A percentile compares a stretch with the other conserved stretches of the same genome.
Conservation (phyloP, 92 coral and sea anemone genomes). For the Epizoanthus illoricatus region DNA sequence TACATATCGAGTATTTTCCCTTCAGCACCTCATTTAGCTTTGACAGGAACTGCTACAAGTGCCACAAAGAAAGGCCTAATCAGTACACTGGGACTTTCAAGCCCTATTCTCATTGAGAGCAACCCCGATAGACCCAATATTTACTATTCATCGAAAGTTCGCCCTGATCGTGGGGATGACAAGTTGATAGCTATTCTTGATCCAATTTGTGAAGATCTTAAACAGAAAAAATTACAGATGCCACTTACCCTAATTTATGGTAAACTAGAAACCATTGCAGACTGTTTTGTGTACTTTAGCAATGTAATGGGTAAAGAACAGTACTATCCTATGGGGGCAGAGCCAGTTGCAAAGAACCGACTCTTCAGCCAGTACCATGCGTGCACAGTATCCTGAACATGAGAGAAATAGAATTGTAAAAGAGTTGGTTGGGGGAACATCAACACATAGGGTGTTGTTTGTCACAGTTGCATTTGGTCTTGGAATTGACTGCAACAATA, state of each 20-base stretch:
- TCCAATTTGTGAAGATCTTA: slow-evolving; percentile 41
- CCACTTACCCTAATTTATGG: slow-evolving; percentile 68
- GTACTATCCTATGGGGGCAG: slow-evolving; percentile 50
- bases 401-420: slow-evolving; percentile 55
- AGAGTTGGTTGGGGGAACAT: slow-evolving; percentile 32
- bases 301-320: slow-evolving; percentile 35
- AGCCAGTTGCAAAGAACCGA: slow-evolving; percentile 41
- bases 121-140: slow-evolving; percentile 57
- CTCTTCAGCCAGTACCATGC: slow-evolving; percentile 67
- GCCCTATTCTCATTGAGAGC: slow-evolving; percentile 45
- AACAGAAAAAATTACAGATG: slow-evolving; percentile 18
- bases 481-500: slow-evolving; percentile 52
- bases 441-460: slow-evolving; percentile 53
- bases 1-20: too few relatives aligned
- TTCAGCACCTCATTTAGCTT: not conserved
- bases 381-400: slow-evolving; percentile 57
- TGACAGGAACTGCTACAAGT: slow-evolving; percentile 55
- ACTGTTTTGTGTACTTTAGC: slow-evolving; percentile 48
- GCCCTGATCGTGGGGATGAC: slow-evolving; percentile 41
- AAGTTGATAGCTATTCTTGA: slow-evolving; percentile 28
- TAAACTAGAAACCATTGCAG: slow-evolving; percentile 46
- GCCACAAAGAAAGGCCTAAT: slow-evolving; percentile 37
- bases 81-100: slow-evolving; percentile 44
- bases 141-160: slow-evolving; percentile 16
- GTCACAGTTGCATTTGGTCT: slow-evolving; percentile 70